Evolutionary conservation across 2,113 vertebrate genomes (phyloP), one percentile per base, ranked within the genome.

Genomic region (Piliocolobus tephrosceles): DNA sequence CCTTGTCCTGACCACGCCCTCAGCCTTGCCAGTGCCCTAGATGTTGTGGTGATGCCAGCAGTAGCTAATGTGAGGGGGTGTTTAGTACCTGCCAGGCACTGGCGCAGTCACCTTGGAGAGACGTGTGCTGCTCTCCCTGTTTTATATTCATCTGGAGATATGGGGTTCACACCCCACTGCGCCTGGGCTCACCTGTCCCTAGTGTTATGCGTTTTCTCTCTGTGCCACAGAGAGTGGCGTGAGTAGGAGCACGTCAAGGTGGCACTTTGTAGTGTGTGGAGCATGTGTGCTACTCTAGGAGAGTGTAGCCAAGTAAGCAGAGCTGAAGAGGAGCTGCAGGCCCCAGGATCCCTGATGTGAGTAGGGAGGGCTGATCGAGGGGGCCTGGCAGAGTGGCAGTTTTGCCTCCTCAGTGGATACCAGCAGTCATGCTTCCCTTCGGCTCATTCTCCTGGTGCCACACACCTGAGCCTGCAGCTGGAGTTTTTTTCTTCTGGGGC

Each of bases 61-160:
- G 47, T 25, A n/a, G 47, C 30, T 11, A 1, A 0, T 0, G 27
- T 13, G 66, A 55, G 14, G 47, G 1, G 0, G 47, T 4, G 2
- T 45, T 66, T 20, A 17, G 25, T 3, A 16, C 0, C 2, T n/a
- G 61, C 75, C 3, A 2, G 57, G 66, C 61, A 10, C 30, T 2
- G 40, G 40, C 43, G 0, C 0, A 0, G 17, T 58, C 55, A 68
- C 47, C 70, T 58, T 55, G 8, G 70, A 1, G 0, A 52, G 45
- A n/a, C 57, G 7, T 25, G 17, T 17, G 0, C 50, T 14, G 1
- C 16, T 6, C 0, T 92, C 17, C 64, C 35, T n/a, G 11, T 32
- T 79, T 52, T 14, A 35, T 2, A 6, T 16, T 1, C 12, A 38
- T 30, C 88, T 40, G 10, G 43, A 64, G 61, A 32, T 1, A 6